phyloP scores from a whole-genome alignment of 1,140 invertebrate species.

The Coptotermes formosanus region DNA sequence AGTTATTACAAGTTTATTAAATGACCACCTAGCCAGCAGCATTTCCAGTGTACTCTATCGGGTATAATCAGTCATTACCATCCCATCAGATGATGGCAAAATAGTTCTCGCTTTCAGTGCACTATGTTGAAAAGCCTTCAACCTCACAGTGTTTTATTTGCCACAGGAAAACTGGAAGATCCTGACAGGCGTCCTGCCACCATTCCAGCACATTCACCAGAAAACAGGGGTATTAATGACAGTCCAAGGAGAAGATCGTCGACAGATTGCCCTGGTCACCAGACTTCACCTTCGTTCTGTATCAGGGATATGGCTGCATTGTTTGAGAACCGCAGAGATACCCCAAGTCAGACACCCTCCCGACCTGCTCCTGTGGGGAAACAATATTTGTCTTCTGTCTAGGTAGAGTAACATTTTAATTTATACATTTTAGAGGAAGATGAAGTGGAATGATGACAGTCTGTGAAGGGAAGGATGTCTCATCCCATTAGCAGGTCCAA shows the following conservation, averaged over 20 bases:
- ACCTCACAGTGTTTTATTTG: no score
- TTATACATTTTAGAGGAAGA: no score
- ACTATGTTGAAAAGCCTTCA: no score
- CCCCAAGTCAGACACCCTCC: background rate
- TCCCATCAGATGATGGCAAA: no score
- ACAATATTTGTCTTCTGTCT: background rate
- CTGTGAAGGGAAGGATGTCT: no score
- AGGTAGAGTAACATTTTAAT: background rate
- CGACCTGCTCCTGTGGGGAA: background rate
- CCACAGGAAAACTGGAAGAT: background rate
- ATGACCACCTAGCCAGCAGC: no score
- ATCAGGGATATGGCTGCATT: conserved; percentile 76
- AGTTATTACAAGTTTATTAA: no score
- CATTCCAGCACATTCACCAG: background rate
- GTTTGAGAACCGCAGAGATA: conserved; percentile 56
- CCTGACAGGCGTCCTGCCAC: background rate
- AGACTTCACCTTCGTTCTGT: conserved; percentile 62
- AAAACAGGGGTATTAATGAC: background rate
- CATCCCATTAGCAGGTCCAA: no score
- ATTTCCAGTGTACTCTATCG: no score
- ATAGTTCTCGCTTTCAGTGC: no score
- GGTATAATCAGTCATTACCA: no score
- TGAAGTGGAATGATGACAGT: no score
- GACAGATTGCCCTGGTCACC: conserved; percentile 26
- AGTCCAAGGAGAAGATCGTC: background rate